Evolutionary conservation across 2,113 vertebrate species (phyloP), one percentile per base, ranked within the genome.

Genomic region (Anguilla japonica): DNA sequence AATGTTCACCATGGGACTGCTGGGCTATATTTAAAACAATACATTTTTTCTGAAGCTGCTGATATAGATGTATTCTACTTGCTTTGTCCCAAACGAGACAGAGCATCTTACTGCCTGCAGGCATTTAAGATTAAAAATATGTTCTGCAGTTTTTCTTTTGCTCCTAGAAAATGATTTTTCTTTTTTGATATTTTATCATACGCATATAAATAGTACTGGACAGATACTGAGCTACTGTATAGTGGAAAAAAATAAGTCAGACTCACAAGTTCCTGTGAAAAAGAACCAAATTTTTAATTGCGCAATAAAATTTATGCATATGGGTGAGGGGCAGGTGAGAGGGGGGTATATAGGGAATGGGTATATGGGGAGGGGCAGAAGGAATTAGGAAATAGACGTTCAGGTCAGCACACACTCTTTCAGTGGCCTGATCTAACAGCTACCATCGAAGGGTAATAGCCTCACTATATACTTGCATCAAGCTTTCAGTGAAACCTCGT

Each of bases 11-110:
- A 26, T 26, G 9, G 26, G 26, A 34, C 8, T 9, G 29, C 71
- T 75, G 71, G n/a, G 26, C 71, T n/a, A 75, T 75, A 75, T 75
- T 75, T 75, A 75, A 75, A 34, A 75, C 71, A 75, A 34, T 75
- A 75, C 71, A n/a, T 34, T 34, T 34, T 29, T 11, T 75, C 26
- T 11, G 9, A 75, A 2, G 71, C n/a, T 75, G 71, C 71, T 34
- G 71, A 75, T 75, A 75, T 75, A 75, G 71, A 34, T 13, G 71
- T 75, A 13, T 34, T n/a, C 5, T 2, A n/a, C 1, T 9, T 75
- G 26, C 71, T 34, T 71, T n/a, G 3, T 9, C 20, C 22, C n/a
- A 67, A 22, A 67, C 1, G 60, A 67, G 18, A 26, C 60, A 67
- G 60, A 67, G 22, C 22, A 26, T 67, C 60, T 67, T 26, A 22